A percentile compares a stretch with the other conserved stretches of the same genome.
Conservation (phyloP, 2,797 vertebrate genomes). For the Aldrovandia affinis region DNA sequence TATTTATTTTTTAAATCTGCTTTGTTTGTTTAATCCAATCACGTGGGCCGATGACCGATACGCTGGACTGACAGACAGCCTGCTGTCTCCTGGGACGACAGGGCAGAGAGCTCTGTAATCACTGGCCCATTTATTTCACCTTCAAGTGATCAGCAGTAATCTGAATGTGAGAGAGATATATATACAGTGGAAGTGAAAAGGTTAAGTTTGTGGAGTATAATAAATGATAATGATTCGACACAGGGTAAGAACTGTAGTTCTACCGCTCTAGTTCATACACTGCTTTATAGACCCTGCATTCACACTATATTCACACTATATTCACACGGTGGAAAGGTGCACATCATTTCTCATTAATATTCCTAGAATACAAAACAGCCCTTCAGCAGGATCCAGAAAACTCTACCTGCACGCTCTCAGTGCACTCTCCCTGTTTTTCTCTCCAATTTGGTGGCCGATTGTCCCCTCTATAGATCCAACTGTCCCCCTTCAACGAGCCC, state of each 20-base stretch:
- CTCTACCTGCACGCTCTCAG: neutral
- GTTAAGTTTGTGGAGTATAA: neutral
- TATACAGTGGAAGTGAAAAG: neutral
- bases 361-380: neutral
- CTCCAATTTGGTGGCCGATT: too few relatives aligned
- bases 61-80: neutral
- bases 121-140: neutral
- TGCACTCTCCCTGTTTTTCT: neutral
- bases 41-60: neutral
- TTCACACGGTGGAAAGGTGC: neutral
- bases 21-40: neutral
- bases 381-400: neutral
- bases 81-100: neutral
- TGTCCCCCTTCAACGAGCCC: too few relatives aligned
- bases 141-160: constrained; percentile 1
- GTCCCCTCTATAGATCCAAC: too few relatives aligned
- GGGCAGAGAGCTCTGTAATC: neutral
- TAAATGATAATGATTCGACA: neutral
- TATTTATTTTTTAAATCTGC: neutral
- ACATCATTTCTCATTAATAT: neutral
- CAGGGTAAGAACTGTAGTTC: neutral
- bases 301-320: too few relatives aligned
- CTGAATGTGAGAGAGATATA: neutral
- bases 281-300: too few relatives aligned
- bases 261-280: neutral